Evolutionary conservation across 2,888 invertebrate genomes (phyloP), one percentile per base, ranked within the genome.

Genomic region (Melinaea menophilus): DNA sequence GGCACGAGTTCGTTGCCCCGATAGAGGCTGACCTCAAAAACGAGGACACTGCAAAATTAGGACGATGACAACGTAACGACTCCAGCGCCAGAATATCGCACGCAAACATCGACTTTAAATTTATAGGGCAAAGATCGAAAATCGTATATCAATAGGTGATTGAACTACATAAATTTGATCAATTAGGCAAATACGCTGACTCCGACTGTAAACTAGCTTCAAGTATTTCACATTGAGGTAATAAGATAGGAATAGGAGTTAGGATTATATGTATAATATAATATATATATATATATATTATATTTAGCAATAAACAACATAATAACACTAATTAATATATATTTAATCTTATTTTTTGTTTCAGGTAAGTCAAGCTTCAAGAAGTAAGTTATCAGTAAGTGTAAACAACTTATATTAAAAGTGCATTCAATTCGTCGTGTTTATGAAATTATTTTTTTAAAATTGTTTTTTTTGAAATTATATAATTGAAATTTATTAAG

Each of bases 11-110:
- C 91, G 90, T 89, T 88, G 91, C 88, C 82, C 91, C 86, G 85
- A 86, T 88, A 90, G 86, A 88, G 85, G 92, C 92, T 93, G 93
- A 93, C 93, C 93, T 93, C 93, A 93, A 93, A 93, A 93, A 93
- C 93, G 93, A 93, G 93, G 93, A 93, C 93, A 92, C 92, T 92
- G 91, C 92, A 92, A 92, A 91, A 91, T 91, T 91, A 88, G 89
- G 88, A 87, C 90, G 89, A 85, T 88, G 90, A 87, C 89, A 89
- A 88, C 90, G 83, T 85, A 90, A 90, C 81, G 90, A 84, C 87
- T 84, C 73, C 78, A 89, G 77, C 82, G 88, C 86, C 88, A 69
- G 71, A 71, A 69, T 64, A 66, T 71, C 66, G 70, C 81, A 80
- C 72, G 71, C 80, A 71, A 86, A 72, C 81, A 76, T 83, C 78